These are phyloP conservation scores for Lycodopsis pacificus DNA, from an alignment of 2,797 vertebrate genomes.

Conservation along the genomic window DNA sequence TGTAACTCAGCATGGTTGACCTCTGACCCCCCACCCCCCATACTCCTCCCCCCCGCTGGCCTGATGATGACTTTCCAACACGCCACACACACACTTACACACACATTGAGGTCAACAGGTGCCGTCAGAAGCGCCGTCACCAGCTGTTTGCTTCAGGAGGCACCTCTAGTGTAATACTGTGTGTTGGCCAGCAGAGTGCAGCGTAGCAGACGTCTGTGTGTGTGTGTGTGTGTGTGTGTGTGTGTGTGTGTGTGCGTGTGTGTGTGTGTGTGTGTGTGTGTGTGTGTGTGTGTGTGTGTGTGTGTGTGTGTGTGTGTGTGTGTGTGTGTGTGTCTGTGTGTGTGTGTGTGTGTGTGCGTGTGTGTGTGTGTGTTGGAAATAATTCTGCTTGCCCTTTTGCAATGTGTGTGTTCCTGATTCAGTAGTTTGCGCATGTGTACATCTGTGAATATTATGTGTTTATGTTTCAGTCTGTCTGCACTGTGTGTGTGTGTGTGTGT, in stretches of 20 bases:
- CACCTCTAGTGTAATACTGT: slow-evolving; percentile 19
- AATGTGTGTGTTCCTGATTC: slow-evolving; percentile 62
- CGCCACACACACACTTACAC: slow-evolving; percentile 22
- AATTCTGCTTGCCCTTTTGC: slow-evolving; percentile 44
- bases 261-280: slow-evolving; percentile 53
- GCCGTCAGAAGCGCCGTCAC: neutral
- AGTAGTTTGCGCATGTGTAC: slow-evolving; percentile 56
- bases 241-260: slow-evolving; percentile 36
- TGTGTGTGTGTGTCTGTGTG: slow-evolving; percentile 45
- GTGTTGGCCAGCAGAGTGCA: slow-evolving; percentile 65
- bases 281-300: slow-evolving; percentile 34
- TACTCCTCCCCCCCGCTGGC: neutral
- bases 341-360: slow-evolving; percentile 43
- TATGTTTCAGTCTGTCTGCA: slow-evolving; percentile 65
- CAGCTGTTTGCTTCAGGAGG: slow-evolving; percentile 14
- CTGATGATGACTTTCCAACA: slow-evolving; percentile 56
- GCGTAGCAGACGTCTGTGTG: slow-evolving; percentile 8
- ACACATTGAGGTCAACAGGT: slow-evolving; percentile 55
- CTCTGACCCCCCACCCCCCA: slow-evolving; percentile 43
- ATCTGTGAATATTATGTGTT: slow-evolving; percentile 66
- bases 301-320: slow-evolving; percentile 12
- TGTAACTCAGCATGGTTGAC: slow-evolving; percentile 42
- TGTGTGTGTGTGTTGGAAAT: slow-evolving; percentile 41
- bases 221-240: slow-evolving; percentile 25
- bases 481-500: slow-evolving; percentile 21